Conservation (phyloP, 2,113 vertebrate species). For the Varanus komodoensis region DNA sequence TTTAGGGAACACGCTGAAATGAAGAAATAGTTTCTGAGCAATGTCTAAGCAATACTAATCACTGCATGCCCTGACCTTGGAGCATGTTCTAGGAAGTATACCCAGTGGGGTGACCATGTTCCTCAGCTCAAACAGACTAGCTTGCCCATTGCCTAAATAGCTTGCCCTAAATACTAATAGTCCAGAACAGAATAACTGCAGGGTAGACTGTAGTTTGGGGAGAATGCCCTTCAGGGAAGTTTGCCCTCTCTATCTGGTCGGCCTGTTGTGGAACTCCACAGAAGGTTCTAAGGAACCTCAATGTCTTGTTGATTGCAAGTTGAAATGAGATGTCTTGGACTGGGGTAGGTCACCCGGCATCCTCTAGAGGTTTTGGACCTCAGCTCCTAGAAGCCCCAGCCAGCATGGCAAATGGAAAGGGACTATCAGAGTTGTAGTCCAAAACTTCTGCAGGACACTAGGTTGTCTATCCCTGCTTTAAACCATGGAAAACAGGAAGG, state of each 20-base stretch:
- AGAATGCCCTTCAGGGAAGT: not conserved
- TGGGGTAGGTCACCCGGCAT: not conserved
- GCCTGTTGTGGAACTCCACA: not conserved
- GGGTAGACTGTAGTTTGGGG: not conserved
- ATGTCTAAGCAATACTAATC: not conserved
- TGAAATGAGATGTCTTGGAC: not conserved
- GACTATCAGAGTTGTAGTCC: too few relatives aligned
- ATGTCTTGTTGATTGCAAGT: not conserved
- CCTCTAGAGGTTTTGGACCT: too few relatives aligned
- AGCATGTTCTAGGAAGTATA: conserved; percentile 13
- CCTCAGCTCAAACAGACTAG: not conserved
- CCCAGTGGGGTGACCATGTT: not conserved
- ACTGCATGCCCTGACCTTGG: not conserved
- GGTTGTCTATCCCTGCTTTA: too few relatives aligned
- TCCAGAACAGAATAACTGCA: not conserved
- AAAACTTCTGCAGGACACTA: too few relatives aligned
- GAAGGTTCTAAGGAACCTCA: not conserved
- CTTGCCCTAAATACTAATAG: not conserved
- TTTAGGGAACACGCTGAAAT: not conserved
- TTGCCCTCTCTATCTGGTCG: too few relatives aligned
- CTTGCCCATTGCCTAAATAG: not conserved
- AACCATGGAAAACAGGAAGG: not conserved
- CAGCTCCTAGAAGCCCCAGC: too few relatives aligned
- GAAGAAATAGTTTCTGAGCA: not conserved
- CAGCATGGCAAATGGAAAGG: too few relatives aligned